Base-by-base conservation (phyloP, 2,113 vertebrate species). In the Ariopsis seemanni region DNA sequence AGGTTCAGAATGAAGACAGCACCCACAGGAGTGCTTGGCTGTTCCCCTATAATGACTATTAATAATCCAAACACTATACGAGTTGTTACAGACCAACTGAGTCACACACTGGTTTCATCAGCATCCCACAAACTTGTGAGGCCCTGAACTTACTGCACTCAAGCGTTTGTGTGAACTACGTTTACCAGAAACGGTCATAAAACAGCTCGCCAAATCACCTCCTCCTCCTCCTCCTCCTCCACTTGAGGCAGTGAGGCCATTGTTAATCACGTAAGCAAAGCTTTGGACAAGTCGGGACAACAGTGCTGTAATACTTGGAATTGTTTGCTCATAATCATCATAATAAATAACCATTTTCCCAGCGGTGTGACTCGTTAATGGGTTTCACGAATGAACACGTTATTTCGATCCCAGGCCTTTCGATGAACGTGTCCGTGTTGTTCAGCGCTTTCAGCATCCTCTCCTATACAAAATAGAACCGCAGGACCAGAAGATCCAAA, bases 71-170 rank as follows among this genome's bases (percentile, higher is more conserved):
- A 86, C 12, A 25, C 85, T 85, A 88, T 88, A 81, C 27, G 60
- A 87, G 91, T 90, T 92, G 90, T 92, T 91, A 85, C 86, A 83
- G 30, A 88, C 62, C 52, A 10, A n/a, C 88, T 91, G 90, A 94
- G 90, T 93, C 94, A 95, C 82, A 27, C 14, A 17, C 88, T 53
- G 86, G 87, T 92, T 93, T 91, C 88, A 92, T 91, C 90, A 88
- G 88, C 88, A 85, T 82, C 74, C 75, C 53, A 77, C 2, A 30
- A 84, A 55, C 72, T 77, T 84, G 60, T 50, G 10, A 62, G 83
- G 83, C 55, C 65, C 85, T 85, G 62, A 78, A 65, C 85, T 71
- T 34, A 58, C 18, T 83, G 71, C 84, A 78, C 79, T 83, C 42
- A 53, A 74, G 65, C 63, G 12, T 81, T 53, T 63, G 84, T 83